phyloP scores from a whole-genome alignment of 2,888 invertebrate genomes.

The Ennomos fuscantarius region DNA sequence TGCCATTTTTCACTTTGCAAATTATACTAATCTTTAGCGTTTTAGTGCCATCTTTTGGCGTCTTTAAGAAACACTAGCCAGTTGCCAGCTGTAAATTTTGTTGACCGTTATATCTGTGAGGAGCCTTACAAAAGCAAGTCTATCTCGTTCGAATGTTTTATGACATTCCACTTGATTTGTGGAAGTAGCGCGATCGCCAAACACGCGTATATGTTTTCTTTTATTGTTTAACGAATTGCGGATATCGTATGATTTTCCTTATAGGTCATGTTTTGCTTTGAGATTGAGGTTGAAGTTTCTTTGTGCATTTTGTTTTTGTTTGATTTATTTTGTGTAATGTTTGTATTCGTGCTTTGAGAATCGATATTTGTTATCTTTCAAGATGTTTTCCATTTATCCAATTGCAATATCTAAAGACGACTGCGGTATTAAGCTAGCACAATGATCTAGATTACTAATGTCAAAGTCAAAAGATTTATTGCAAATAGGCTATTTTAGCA shows the following conservation, averaged over 20 bases:
- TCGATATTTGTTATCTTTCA: no score
- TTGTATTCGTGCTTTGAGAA: no score
- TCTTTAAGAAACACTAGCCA: neutral
- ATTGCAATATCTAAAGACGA: no score
- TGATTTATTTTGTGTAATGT: neutral
- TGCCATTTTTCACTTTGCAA: no score
- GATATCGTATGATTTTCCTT: constrained; percentile 28
- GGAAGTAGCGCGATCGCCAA: constrained; percentile 33
- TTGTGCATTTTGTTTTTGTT: constrained; percentile 5
- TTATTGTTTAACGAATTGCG: constrained; percentile 34
- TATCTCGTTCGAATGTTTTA: constrained; percentile 42
- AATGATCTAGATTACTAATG: no score
- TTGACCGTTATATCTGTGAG: neutral
- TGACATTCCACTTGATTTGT: constrained; percentile 42
- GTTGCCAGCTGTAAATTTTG: no score
- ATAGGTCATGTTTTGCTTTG: constrained; percentile 19
- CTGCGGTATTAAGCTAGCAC: no score
- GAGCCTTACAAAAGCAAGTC: constrained; percentile 22
- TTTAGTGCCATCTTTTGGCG: no score
- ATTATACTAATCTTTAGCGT: no score
- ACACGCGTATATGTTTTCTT: constrained; percentile 41
- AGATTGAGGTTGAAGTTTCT: constrained; percentile 4
- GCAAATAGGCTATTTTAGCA: no score
- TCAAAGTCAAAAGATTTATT: no score
- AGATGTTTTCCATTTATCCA: no score